Evolutionary conservation across 2,888 invertebrate genomes (phyloP), one percentile per base, ranked within the genome.

Genomic region (Aporophyla lueneburgensis): DNA sequence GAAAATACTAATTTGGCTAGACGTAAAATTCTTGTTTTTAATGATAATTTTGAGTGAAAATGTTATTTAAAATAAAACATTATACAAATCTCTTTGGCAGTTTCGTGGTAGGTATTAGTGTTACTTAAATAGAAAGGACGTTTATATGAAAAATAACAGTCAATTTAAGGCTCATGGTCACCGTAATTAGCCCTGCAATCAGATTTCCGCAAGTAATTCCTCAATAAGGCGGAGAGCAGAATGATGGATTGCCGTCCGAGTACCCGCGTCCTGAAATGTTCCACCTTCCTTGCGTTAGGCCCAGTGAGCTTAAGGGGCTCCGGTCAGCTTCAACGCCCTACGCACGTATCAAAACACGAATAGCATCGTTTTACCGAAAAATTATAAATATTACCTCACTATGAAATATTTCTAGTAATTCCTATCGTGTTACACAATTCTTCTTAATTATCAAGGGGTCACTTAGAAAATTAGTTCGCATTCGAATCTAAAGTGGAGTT

Each of bases 221-320:
- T 61, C 68, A 71, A 70, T 67, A 69, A 56, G 56, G 78, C 65
- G 59, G 62, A 46, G 66, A 33, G 46, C 27, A 49, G 56, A 65
- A 76, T 84, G 84, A 84, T 84, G 71, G 78, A 84, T 85, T 71
- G 73, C 75, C 62, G 16, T 69, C 69, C 27, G 61, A 70, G 66
- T 79, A 67, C 14, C 1, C 54, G 54, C 54, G 46, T 80, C 56
- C 74, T 61, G 69, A 59, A 73, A 81, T 66, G 61, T 76, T 69
- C 71, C 74, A 85, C 71, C 78, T 84, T 76, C 67, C 65, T 67
- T 68, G 68, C 71, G 72, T 75, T 46, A 56, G 58, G 40, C 63
- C 49, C 68, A 68, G 63, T 66, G 71, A 72, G 56, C 69, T 54
- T 73, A 49, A 53, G 74, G 63, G 68, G 27, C 49, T 21, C n/a